These are phyloP conservation scores for Cephalopholis sonnerati DNA, from an alignment of 2,113 vertebrate species.

Conservation along the genomic window DNA sequence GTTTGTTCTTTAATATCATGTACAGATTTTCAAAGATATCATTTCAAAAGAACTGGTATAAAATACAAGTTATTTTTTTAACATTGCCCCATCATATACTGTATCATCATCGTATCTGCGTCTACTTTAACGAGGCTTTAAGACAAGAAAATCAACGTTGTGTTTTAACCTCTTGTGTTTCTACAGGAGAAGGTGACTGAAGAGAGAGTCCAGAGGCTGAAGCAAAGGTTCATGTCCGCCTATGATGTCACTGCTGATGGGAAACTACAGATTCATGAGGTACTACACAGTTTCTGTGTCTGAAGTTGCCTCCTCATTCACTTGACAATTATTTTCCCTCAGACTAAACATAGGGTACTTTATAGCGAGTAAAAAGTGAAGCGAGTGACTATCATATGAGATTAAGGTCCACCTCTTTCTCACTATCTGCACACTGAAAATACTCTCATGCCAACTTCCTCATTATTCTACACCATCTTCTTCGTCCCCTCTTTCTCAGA, in stretches of 20 bases:
- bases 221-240: conserved; percentile 88
- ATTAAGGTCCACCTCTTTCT: neutral
- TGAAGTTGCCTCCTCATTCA: neutral
- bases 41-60: neutral
- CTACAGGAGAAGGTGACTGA: conserved; percentile 86
- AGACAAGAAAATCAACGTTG: neutral
- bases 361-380: neutral
- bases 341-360: neutral
- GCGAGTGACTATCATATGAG: neutral
- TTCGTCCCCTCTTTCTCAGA: neutral
- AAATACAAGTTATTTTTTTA: neutral
- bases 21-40: neutral
- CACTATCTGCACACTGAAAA: neutral
- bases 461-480: neutral
- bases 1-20: neutral
- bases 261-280: conserved; percentile 92
- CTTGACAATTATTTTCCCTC: neutral
- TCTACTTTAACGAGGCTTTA: neutral
- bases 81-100: neutral
- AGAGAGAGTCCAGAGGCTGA: conserved; percentile 87
- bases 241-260: conserved; percentile 87
- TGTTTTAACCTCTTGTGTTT: conserved; percentile 14
- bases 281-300: conserved; percentile 53
- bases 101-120: neutral
- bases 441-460: neutral